These are phyloP conservation scores for Neodiprion pinetum DNA, from an alignment of 1,140 invertebrate genomes.

Conservation along the genomic window DNA sequence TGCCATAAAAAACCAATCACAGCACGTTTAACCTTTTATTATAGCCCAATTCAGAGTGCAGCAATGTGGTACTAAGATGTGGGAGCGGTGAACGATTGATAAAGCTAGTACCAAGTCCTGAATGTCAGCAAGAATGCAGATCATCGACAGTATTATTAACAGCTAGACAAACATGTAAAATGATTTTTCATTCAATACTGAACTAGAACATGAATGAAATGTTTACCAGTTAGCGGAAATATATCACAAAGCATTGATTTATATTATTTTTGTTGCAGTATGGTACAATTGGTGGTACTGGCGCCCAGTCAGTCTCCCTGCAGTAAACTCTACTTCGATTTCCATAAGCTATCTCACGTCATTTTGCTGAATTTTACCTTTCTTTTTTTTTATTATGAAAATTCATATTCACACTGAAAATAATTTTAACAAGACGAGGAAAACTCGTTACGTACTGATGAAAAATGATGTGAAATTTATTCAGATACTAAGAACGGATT, in stretches of 20 bases:
- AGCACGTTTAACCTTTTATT: conserved; percentile 27
- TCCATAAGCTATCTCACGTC: conserved; percentile 76
- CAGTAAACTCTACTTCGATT: conserved; percentile 63
- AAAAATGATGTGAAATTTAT: too few relatives aligned
- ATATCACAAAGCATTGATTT: neutral
- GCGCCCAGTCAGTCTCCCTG: conserved; percentile 71
- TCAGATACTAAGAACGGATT: too few relatives aligned
- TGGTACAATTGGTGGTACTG: conserved; percentile 89
- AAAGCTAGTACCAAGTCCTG: conserved; percentile 70
- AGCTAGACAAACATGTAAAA: conserved; percentile 74
- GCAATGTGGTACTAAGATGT: conserved; percentile 74
- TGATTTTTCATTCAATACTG: conserved; percentile 22
- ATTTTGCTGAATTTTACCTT: conserved; percentile 65
- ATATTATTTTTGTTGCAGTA: conserved; percentile 66
- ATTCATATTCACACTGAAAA: neutral
- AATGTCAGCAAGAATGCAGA: conserved; percentile 72
- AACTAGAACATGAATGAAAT: neutral
- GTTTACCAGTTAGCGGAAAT: conserved; percentile 15
- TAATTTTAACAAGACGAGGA: too few relatives aligned
- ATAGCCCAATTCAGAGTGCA: conserved; percentile 78
- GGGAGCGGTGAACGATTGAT: conserved; percentile 70
- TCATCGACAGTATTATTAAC: conserved; percentile 69
- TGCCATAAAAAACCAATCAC: neutral
- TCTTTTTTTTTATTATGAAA: neutral
- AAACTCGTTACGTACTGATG: too few relatives aligned